Evolutionary conservation across 2,888 invertebrate species (phyloP), one percentile per base, ranked within the genome.

Genomic region (Elegia similella): DNA sequence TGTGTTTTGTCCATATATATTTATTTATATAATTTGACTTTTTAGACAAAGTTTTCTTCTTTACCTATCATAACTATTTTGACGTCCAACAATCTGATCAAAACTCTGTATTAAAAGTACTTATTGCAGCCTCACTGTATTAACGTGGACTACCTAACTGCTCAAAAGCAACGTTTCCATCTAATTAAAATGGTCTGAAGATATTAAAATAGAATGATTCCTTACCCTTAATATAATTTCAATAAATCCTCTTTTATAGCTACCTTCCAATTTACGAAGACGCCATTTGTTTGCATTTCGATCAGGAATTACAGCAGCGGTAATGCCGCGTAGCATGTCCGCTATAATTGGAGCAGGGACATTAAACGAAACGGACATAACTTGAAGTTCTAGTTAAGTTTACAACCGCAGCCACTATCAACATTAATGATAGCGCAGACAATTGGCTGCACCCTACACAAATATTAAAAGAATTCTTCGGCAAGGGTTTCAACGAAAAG

Each of bases 351-450:
- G 47, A 48, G 13, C 47, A 15, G 15, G 15, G 8, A 48, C 47
- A 48, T 48, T 50, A 50, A 50, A 50, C 50, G 6, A 34, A 50
- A 34, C 16, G 50, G 50, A 38, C 50, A 47, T 7, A 30, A 30
- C 13, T 47, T 47, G 47, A 17, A 50, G 48, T 50, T 50, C 6
- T 50, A 34, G 34, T 50, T 50, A 50, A 50, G 38, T 16, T 17
- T 16, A 50, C 34, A 34, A 50, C 50, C 34, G 50, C 34, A 38
- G 34, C 16, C 50, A 10, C 16, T 17, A 34, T 50, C 17, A 50
- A 50, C 50, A 50, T 50, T 50, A 50, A 50, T 50, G 50, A 50
- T 34, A 38, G 34, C 50, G 50, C 50, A 50, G 34, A 50, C 50
- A 50, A 50, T 50, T 50, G 50, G 34, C 50, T 50, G 50, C 50